A percentile compares a stretch with the other conserved stretches of the same genome.
Evolutionary conservation across 2,113 vertebrate species (phyloP).

Genomic region (Phaetusa simplex): DNA sequence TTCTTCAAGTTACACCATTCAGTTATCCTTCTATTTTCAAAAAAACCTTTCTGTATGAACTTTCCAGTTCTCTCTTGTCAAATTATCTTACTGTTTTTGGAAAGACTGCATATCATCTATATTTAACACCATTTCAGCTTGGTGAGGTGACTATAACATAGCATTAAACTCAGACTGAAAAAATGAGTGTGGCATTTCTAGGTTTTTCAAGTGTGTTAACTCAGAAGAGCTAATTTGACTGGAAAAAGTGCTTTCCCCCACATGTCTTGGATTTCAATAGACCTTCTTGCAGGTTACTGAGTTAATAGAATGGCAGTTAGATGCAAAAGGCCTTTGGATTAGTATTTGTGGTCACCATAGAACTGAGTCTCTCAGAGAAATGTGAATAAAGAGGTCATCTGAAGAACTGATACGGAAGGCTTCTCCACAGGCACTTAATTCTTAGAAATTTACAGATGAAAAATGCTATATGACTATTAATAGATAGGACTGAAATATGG

Average conservation of each 20-base stretch:
- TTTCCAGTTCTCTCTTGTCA: constrained; percentile 40
- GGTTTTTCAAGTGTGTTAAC: constrained; percentile 39
- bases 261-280: background rate
- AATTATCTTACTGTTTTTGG: constrained; percentile 47
- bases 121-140: constrained; percentile 58
- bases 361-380: background rate
- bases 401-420: constrained; percentile 7
- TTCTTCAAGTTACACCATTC: background rate
- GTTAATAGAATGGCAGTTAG: background rate
- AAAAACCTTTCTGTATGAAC: constrained; percentile 33
- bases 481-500: constrained; percentile 61
- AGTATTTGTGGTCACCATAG: constrained; percentile 5
- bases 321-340: constrained; percentile 24
- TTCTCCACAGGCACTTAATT: constrained; percentile 38
- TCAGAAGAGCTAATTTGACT: constrained; percentile 39
- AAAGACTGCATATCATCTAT: constrained; percentile 52
- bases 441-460: constrained; percentile 64
- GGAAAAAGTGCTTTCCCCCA: constrained; percentile 1
- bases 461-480: constrained; percentile 54
- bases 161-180: constrained; percentile 51
- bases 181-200: constrained; percentile 57
- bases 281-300: background rate
- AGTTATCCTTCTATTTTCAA: background rate
- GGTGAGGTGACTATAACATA: constrained; percentile 53
- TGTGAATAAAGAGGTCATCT: constrained; percentile 17